Base-by-base conservation (phyloP, 1,140 invertebrate genomes). In the Drosophila varians region DNA sequence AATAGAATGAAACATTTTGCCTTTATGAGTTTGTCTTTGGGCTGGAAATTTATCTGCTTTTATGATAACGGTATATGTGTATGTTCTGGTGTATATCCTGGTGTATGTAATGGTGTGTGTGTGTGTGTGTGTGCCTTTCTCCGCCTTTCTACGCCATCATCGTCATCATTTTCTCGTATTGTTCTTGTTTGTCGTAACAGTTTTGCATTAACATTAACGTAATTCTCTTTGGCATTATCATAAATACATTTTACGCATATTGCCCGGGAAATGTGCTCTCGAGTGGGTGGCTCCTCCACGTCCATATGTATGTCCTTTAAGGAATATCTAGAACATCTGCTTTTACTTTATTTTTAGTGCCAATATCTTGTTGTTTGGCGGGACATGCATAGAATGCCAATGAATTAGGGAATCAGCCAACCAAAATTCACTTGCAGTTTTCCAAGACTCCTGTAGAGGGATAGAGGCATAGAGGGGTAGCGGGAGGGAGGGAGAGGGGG, bases 1-100 rank as follows among this genome's bases (percentile, higher is more conserved):
- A 90, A 90, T 90, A 90, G 88, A 90, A 90, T 90, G 84, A 90
- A 87, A 88, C 79, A 90, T 90, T 90, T 90, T 90, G 88, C 73
- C 77, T 88, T 88, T 90, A 90, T 80, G 87, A 80, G 82, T 83
- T 90, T 83, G 78, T 89, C 76, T 80, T 84, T 77, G 60, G 74
- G 69, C 64, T 74, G 68, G n/a, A n/a, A 84, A 90, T 90, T 90
- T 90, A 89, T 89, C 86, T 89, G 79, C 73, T 89, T 89, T 89
- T 89, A 89, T 86, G 86, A 89, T 89, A 89, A 86, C 86, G 77
- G 72, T 51, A 28, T 28, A 11, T 2, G 28, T 31, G 28, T 11
- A 4, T 31, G 11, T 31, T 2, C n/a, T n/a, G n/a, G n/a, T n/a
- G n/a, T n/a, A n/a, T n/a, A n/a, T n/a, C n/a, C n/a, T n/a, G n/a